These are phyloP conservation scores for Illadopsis cleaveri DNA, from an alignment of 2,113 vertebrate species.

Conservation along the genomic window DNA sequence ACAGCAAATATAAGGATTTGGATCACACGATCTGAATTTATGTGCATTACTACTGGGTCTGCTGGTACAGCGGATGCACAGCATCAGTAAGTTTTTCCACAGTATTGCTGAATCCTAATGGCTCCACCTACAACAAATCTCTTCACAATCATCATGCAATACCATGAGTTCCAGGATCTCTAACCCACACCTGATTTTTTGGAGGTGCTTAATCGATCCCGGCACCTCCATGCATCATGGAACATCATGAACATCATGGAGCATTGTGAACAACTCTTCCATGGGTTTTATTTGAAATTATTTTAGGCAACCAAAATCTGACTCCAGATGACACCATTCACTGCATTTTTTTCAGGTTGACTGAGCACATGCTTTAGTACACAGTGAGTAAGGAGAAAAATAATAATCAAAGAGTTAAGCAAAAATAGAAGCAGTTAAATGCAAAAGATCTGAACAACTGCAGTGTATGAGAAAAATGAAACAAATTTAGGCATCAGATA, in stretches of 20 bases:
- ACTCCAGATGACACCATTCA: not conserved
- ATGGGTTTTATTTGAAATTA: not conserved
- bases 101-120: not conserved
- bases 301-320: not conserved
- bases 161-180: not conserved
- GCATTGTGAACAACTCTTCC: not conserved
- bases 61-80: not conserved
- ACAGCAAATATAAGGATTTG: not conserved
- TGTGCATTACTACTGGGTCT: not conserved
- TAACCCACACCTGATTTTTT: not conserved
- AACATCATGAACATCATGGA: not conserved
- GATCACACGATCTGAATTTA: not conserved
- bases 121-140: not conserved
- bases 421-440: not conserved
- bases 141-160: not conserved
- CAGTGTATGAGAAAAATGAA: not conserved
- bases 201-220: not conserved
- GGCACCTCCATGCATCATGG: not conserved
- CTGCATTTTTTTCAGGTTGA: not conserved
- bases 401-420: not conserved
- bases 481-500: not conserved
- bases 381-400: not conserved
- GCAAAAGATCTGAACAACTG: not conserved
- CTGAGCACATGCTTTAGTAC: not conserved
- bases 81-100: not conserved